Evolutionary conservation across 2,797 vertebrate genomes (phyloP).

Genomic region (Cottoperca gobio): DNA sequence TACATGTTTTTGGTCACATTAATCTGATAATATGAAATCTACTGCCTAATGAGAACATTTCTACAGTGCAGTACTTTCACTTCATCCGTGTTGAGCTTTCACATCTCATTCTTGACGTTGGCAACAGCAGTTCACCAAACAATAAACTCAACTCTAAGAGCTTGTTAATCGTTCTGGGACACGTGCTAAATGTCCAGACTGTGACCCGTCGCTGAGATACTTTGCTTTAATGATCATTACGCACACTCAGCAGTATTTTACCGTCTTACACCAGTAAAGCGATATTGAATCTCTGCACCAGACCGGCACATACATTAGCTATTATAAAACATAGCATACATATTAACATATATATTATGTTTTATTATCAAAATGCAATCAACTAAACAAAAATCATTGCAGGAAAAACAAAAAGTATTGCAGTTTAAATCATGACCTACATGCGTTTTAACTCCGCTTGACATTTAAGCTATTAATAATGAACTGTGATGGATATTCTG

Average conservation of each 20-base stretch:
- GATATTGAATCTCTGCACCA: background rate
- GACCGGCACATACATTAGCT: background rate
- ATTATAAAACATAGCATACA: background rate
- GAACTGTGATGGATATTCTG: background rate
- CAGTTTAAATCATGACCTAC: background rate
- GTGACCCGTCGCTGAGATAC: background rate
- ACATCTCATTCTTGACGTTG: no score
- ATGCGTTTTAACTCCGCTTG: background rate
- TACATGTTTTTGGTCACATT: no score
- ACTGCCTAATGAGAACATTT: no score
- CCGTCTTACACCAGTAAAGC: background rate
- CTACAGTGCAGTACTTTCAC: no score
- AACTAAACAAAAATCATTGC: background rate
- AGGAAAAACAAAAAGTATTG: background rate
- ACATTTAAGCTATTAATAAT: background rate
- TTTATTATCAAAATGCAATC: background rate
- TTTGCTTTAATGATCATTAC: background rate
- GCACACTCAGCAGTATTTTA: background rate
- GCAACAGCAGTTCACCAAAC: no score
- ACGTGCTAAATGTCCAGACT: background rate
- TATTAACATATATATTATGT: background rate
- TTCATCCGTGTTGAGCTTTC: no score
- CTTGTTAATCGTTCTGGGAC: background rate
- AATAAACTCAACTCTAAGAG: no score
- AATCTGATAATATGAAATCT: no score